Evolutionary conservation across 2,113 vertebrate species (phyloP).

Genomic region (Vanacampus margaritifer): DNA sequence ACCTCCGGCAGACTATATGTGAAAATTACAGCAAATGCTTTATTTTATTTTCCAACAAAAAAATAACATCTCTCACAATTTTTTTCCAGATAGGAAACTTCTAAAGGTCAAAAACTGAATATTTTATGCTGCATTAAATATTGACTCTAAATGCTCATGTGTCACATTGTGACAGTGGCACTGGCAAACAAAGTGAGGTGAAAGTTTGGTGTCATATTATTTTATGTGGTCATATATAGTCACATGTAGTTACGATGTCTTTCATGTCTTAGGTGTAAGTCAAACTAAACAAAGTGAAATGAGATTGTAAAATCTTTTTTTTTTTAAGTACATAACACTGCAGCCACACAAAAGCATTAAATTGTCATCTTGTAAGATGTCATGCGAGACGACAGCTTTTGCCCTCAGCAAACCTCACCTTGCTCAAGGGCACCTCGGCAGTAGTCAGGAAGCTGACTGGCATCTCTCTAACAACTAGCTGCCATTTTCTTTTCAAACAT

Average conservation of each 20-base stretch:
- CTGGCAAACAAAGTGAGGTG: not conserved
- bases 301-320: not conserved
- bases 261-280: not conserved
- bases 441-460: not conserved
- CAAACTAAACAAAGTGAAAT: not conserved
- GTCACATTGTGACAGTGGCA: not conserved
- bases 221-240: not conserved
- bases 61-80: not conserved
- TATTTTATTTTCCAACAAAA: not conserved
- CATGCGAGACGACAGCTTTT: not conserved
- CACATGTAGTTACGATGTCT: not conserved
- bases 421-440: not conserved
- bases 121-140: not conserved
- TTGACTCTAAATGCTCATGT: not conserved
- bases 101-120: not conserved
- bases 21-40: constrained; percentile 6
- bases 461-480: not conserved
- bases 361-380: not conserved
- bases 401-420: not conserved
- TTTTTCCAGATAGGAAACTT: not conserved
- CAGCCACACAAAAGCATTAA: not conserved
- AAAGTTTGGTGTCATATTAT: not conserved
- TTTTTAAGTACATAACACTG: not conserved
- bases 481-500: not conserved
- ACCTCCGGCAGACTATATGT: not conserved